These are phyloP conservation scores for Piscicola geometra DNA, from an alignment of 2,888 invertebrate genomes.

Conservation along the genomic window DNA sequence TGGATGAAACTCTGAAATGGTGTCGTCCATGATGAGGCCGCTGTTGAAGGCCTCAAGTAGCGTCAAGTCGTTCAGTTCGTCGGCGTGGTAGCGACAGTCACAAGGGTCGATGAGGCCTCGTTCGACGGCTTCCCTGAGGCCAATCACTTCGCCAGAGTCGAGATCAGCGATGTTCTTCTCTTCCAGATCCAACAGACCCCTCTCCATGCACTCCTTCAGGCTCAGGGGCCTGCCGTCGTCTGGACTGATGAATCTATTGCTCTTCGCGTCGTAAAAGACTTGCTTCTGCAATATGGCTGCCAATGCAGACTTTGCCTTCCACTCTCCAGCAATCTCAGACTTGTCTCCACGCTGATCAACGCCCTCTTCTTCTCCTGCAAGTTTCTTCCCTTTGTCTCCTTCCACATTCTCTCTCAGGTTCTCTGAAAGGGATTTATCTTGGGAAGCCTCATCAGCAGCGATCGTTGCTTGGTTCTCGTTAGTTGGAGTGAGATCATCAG, in stretches of 20 bases:
- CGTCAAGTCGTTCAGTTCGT: conserved; percentile 66
- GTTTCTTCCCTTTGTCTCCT: conserved; percentile 55
- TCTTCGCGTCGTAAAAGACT: conserved; percentile 25
- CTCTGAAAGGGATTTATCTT: not conserved
- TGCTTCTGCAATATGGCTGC: conserved; percentile 28
- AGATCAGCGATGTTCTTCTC: conserved; percentile 62
- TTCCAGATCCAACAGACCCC: conserved; percentile 64
- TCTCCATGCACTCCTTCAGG: conserved; percentile 74
- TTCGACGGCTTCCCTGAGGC: conserved; percentile 88
- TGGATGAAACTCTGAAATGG: conserved; percentile 16
- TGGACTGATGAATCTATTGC: conserved; percentile 59
- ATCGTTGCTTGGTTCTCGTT: not conserved
- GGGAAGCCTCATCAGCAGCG: not conserved
- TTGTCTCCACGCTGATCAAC: not conserved
- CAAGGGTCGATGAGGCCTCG: conserved; percentile 76
- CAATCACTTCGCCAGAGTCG: conserved; percentile 69
- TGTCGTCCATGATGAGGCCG: conserved; percentile 65
- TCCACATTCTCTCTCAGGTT: not conserved
- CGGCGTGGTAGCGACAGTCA: conserved; percentile 64
- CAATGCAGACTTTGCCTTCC: conserved; percentile 23
- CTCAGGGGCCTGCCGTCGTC: conserved; percentile 63
- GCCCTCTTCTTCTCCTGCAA: conserved; percentile 49
- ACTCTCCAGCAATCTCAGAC: not conserved
- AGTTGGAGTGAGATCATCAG: not conserved
- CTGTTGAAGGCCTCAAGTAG: conserved; percentile 77